Conservation (phyloP, 2,113 vertebrate genomes). For the Thermophis baileyi region DNA sequence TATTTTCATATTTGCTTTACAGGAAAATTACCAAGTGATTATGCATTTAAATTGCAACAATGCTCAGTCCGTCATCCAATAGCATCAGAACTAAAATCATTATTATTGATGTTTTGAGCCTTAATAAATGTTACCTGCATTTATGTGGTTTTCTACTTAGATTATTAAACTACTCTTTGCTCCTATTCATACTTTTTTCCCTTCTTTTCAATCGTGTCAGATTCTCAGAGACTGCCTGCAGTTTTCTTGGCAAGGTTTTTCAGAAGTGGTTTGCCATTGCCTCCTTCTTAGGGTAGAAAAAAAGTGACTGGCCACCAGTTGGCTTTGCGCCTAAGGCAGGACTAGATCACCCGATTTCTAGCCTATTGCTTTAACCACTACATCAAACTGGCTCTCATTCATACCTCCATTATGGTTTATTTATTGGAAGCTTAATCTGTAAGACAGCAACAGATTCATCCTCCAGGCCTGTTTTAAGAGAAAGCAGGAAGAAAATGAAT, state of each 20-base stretch:
- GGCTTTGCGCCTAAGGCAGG: neutral
- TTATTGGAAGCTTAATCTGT: slow-evolving; percentile 61
- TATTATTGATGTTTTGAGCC: neutral
- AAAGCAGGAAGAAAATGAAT: slow-evolving; percentile 46
- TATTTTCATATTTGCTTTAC: neutral
- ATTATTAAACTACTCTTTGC: slow-evolving; percentile 35
- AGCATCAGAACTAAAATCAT: neutral
- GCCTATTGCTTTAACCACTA: neutral
- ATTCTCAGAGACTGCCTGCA: neutral
- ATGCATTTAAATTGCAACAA: neutral
- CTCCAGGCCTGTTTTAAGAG: slow-evolving; percentile 57
- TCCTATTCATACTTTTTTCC: neutral
- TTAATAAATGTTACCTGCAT: slow-evolving; percentile 32
- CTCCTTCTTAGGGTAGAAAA: neutral
- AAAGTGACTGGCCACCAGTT: neutral
- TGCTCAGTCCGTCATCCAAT: neutral
- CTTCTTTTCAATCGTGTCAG: neutral
- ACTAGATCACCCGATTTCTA: neutral
- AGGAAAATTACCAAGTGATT: neutral
- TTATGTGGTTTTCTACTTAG: slow-evolving; percentile 41
- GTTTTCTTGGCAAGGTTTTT: neutral
- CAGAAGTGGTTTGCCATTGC: neutral
- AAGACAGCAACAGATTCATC: slow-evolving; percentile 43
- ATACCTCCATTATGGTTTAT: slow-evolving; percentile 36
- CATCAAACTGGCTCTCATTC: neutral